phyloP scores from a whole-genome alignment of 2,888 invertebrate species.

The Aleiodes testaceus region DNA sequence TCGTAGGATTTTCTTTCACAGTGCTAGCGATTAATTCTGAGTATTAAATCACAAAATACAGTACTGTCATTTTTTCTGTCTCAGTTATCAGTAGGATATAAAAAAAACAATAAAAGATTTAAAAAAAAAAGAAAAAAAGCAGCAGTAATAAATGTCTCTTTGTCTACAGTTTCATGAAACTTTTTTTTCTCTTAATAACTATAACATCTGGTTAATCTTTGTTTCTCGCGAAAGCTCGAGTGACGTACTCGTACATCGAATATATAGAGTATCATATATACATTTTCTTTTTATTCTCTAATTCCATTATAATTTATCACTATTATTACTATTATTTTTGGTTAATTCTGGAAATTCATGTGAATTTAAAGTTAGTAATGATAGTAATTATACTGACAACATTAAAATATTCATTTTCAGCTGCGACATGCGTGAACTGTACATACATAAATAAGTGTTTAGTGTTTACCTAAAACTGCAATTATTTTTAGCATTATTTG shows the following conservation, averaged over 20 bases:
- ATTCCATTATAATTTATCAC: background rate
- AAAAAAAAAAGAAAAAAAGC: too few relatives aligned
- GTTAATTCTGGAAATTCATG: slow-evolving; percentile 1
- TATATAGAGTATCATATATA: slow-evolving; percentile 20
- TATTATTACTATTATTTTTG: too few relatives aligned
- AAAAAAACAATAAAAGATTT: too few relatives aligned
- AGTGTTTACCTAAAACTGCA: too few relatives aligned
- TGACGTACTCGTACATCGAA: slow-evolving; percentile 17
- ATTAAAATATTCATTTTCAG: background rate
- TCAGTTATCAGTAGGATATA: too few relatives aligned
- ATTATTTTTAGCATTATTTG: too few relatives aligned
- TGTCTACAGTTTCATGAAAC: too few relatives aligned
- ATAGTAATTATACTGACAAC: background rate
- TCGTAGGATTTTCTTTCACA: slow-evolving; percentile 28
- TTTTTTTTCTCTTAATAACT: background rate
- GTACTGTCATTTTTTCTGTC: background rate
- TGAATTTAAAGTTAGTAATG: slow-evolving; percentile 17
- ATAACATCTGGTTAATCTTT: slow-evolving; percentile 8
- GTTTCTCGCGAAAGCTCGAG: slow-evolving; percentile 3
- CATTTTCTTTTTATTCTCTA: background rate
- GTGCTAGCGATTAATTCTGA: slow-evolving; percentile 1
- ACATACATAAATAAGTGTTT: slow-evolving; percentile 12
- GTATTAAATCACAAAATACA: background rate
- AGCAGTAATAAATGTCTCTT: too few relatives aligned
- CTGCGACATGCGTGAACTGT: slow-evolving; percentile 16